phyloP scores from a whole-genome alignment of 2,113 vertebrate genomes.

The Ageneiosus marmoratus region DNA sequence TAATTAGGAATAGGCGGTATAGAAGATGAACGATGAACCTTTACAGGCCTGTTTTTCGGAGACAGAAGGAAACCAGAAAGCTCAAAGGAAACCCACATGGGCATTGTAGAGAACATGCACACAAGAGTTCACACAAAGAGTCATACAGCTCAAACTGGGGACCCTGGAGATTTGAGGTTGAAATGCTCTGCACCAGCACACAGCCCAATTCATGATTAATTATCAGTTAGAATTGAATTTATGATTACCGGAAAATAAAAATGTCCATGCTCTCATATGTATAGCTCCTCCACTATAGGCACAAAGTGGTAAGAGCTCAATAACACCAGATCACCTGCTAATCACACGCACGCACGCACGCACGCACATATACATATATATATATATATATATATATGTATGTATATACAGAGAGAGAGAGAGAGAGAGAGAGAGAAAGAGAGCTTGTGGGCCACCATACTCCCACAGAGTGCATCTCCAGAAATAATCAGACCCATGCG shows the following conservation, averaged over 20 bases:
- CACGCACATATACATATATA: background rate
- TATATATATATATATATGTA: background rate
- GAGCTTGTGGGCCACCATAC: background rate
- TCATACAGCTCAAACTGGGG: background rate
- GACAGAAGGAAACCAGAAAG: background rate
- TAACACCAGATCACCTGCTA: background rate
- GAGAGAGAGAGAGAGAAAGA: background rate
- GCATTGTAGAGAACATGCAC: background rate
- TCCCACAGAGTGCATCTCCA: slow-evolving; percentile 19
- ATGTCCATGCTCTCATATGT: background rate
- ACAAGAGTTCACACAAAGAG: background rate
- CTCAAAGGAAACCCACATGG: background rate
- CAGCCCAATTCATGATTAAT: background rate
- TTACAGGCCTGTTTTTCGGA: background rate
- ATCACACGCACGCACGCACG: background rate
- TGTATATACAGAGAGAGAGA: background rate
- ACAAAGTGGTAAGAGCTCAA: background rate
- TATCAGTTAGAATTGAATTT: background rate
- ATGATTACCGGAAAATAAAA: background rate
- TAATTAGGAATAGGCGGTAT: too few species aligned
- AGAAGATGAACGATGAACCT: too few species aligned
- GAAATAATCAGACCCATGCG: slow-evolving; percentile 14
- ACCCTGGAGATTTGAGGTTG: background rate
- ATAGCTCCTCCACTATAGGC: background rate
- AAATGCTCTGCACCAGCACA: background rate